Evolutionary conservation across 2,113 vertebrate genomes (phyloP).

Genomic region (Chloebia gouldiae): DNA sequence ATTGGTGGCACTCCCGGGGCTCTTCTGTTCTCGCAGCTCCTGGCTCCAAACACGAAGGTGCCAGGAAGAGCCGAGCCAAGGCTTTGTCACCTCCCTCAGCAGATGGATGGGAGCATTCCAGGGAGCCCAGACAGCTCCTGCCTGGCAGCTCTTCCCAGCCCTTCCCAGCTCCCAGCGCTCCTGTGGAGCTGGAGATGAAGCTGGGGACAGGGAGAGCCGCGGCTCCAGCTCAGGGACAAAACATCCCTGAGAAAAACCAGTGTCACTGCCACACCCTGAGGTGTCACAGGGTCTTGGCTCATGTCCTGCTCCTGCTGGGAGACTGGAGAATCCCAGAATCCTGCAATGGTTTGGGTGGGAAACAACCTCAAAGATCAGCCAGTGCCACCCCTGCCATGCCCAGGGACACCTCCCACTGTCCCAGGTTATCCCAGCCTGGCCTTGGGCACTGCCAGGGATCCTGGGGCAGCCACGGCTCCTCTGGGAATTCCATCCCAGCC

Average conservation of each 20-base stretch:
- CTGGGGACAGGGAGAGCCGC: neutral
- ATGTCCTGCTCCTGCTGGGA: neutral
- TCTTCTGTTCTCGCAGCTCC: neutral
- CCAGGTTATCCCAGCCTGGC: neutral
- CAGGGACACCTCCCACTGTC: rapidly evolving
- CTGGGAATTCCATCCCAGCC: neutral
- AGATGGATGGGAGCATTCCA: conserved; percentile 22
- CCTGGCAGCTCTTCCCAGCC: neutral
- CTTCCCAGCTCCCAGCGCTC: neutral
- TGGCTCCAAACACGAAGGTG: neutral
- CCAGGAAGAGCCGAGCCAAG: neutral
- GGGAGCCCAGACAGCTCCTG: neutral
- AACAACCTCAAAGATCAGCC: neutral
- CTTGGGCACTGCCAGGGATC: neutral
- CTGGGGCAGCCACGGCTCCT: neutral
- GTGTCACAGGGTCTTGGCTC: neutral
- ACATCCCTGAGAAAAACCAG: rapidly evolving
- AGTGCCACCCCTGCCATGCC: neutral
- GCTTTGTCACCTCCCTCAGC: conserved; percentile 35
- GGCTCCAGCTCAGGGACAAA: neutral
- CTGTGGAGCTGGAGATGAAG: neutral
- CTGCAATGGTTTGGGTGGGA: neutral
- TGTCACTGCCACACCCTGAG: neutral
- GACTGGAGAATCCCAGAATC: neutral
- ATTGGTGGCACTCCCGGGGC: neutral